Percentiles rank a stretch among this genome's conserved stretches.
Conservation (phyloP, 1,140 invertebrate genomes). For the Sitophilus oryzae region DNA sequence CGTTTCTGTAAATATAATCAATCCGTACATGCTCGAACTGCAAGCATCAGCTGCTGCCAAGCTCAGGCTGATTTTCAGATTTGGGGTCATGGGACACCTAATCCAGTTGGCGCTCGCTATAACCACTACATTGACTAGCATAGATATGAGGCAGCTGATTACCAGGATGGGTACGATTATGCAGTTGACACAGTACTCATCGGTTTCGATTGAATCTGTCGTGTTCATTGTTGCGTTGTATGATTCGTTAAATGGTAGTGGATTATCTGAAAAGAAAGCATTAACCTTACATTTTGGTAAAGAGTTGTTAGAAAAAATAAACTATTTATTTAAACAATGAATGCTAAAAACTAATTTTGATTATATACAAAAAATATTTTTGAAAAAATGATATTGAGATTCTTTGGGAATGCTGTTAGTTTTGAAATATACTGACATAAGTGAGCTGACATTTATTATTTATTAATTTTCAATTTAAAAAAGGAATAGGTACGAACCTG, state of each 20-base stretch:
- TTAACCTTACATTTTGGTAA: too few species aligned
- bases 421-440: too few species aligned
- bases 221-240: not conserved
- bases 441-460: too few species aligned
- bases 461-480: too few species aligned
- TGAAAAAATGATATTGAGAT: too few species aligned
- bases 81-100: constrained; percentile 50
- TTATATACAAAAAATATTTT: too few species aligned
- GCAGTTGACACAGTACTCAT: not conserved
- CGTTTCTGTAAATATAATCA: constrained; percentile 51
- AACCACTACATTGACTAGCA: constrained; percentile 50
- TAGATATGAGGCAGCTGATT: constrained; percentile 42
- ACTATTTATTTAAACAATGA: too few species aligned
- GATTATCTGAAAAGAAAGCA: not conserved
- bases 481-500: too few species aligned
- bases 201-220: not conserved
- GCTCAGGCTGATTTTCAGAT: constrained; percentile 55
- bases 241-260: not conserved
- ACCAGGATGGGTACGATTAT: constrained; percentile 28
- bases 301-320: too few species aligned
- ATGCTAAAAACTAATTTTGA: too few species aligned
- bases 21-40: constrained; percentile 48
- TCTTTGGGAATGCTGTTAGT: too few species aligned
- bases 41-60: constrained; percentile 55
- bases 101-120: constrained; percentile 51